Base-by-base conservation (phyloP, 2,797 vertebrate genomes). In the Zalophus californianus region DNA sequence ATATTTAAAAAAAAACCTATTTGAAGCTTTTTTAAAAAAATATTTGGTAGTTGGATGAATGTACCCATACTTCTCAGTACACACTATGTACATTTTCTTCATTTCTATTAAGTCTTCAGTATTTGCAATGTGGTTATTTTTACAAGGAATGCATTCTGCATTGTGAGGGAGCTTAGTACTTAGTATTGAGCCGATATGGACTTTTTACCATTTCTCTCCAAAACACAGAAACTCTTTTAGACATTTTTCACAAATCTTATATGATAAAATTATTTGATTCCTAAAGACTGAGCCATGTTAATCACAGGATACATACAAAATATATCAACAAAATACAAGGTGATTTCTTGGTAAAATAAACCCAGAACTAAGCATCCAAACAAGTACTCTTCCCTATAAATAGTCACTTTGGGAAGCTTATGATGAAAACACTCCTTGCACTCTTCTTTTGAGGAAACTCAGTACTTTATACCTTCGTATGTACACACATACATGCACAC, bases 231-330 rank as follows among this genome's bases (percentile, higher is more conserved):
- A 41, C 15, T 90, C 3, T 78, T 66, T 89, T 72, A 75, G 15
- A 38, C 27, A 56, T 91, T 93, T 96, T 58, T 10, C 72, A 96
- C 16, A 94, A 72, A 82, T 96, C 15, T 78, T 73, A 91, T 82
- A 70, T 79, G 72, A 88, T n/a, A 38, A 92, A 89, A 70, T 66
- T 84, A 86, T 80, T 62, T 68, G 52, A 80, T 27, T 15, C 27
- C 27, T 86, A 66, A 91, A 66, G 32, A 89, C 32, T 41, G 4
- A 35, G 52, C 9, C 64, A 64, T 68, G 50, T 15, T 83, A 48
- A 90, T 85, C 54, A 94, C 10, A 82, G 18, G 29, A 83, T 79
- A 72, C 0, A 21, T 13, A 80, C 10, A 92, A 96, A 94, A 72
- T 58, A 94, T n/a, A 72, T 6, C 21, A 90, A 89, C 78, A 95